Percentiles rank a stretch among this genome's conserved stretches.
These are phyloP conservation scores for Deroptyus accipitrinus DNA, from an alignment of 2,113 vertebrate genomes.

Conservation along the genomic window DNA sequence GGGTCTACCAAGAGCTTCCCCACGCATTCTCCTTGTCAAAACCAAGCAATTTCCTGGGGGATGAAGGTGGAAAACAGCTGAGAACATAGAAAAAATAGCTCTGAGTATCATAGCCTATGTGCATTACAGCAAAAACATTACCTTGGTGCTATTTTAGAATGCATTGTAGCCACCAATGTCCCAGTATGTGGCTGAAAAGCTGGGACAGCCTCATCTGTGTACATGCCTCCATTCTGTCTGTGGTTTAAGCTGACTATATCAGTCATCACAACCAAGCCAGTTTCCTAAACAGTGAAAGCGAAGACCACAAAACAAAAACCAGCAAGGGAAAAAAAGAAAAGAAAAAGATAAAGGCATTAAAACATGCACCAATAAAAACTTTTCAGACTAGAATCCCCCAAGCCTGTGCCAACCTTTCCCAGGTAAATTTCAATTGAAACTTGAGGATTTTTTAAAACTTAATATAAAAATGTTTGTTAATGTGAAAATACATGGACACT, in stretches of 20 bases:
- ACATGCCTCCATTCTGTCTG: conserved; percentile 88
- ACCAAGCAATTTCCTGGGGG: neutral
- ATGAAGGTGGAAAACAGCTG: neutral
- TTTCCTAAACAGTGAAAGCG: conserved; percentile 77
- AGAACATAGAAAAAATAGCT: accelerated
- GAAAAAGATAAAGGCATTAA: neutral
- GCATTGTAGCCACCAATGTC: conserved; percentile 78
- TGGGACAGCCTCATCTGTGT: conserved; percentile 88
- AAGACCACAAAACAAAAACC: neutral
- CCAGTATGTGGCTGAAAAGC: conserved; percentile 91
- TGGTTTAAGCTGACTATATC: conserved; percentile 90
- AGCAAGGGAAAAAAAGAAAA: neutral
- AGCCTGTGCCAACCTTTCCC: neutral
- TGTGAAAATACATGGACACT: neutral
- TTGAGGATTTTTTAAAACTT: neutral
- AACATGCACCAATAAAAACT: neutral
- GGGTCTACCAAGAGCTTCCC: neutral
- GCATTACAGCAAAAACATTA: neutral
- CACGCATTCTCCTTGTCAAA: neutral
- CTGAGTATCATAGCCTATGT: accelerated
- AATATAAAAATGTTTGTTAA: neutral
- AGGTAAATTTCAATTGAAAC: neutral
- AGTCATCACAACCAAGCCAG: conserved; percentile 91
- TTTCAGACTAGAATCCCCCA: neutral
- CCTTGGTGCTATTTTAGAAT: conserved; percentile 77